A percentile compares a stretch with the other conserved stretches of the same genome.
Evolutionary conservation across 1,140 invertebrate species (phyloP).

Genomic region (Caligus rogercresseyi): DNA sequence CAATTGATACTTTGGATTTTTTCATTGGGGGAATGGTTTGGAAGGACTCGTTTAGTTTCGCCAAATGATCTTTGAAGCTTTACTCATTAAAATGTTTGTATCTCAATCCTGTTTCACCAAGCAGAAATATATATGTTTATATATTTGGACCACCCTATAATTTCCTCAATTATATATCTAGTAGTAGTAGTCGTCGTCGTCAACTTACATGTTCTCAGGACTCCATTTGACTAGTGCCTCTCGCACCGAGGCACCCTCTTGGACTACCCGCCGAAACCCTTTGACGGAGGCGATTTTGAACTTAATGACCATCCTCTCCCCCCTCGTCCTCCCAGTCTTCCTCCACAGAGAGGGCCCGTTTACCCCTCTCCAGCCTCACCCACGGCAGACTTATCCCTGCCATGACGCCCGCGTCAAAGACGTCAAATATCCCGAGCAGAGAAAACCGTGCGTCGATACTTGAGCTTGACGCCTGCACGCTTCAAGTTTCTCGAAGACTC

Average conservation of each 20-base stretch:
- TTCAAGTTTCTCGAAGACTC: background rate
- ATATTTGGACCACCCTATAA: too few species aligned
- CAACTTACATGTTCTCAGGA: conserved; percentile 11
- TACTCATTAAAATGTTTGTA: too few species aligned
- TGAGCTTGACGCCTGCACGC: conserved; percentile 4
- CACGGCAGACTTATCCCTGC: background rate
- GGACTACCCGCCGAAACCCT: background rate
- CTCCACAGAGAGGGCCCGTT: background rate
- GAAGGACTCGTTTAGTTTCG: too few species aligned
- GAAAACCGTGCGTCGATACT: background rate
- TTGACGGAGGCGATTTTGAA: background rate
- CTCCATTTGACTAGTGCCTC: background rate
- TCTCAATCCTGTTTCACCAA: too few species aligned
- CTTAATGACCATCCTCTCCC: background rate
- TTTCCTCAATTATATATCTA: too few species aligned
- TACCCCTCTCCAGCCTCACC: background rate
- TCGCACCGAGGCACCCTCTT: background rate
- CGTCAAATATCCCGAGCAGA: conserved; percentile 10
- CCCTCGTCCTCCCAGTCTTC: background rate
- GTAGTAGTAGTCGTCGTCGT: too few species aligned
- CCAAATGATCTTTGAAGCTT: too few species aligned
- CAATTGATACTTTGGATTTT: too few species aligned
- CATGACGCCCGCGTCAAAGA: conserved; percentile 6
- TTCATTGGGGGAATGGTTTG: too few species aligned
- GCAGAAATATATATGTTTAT: too few species aligned